phyloP scores from a whole-genome alignment of 2,888 invertebrate species.

The Drymonia ruficornis region DNA sequence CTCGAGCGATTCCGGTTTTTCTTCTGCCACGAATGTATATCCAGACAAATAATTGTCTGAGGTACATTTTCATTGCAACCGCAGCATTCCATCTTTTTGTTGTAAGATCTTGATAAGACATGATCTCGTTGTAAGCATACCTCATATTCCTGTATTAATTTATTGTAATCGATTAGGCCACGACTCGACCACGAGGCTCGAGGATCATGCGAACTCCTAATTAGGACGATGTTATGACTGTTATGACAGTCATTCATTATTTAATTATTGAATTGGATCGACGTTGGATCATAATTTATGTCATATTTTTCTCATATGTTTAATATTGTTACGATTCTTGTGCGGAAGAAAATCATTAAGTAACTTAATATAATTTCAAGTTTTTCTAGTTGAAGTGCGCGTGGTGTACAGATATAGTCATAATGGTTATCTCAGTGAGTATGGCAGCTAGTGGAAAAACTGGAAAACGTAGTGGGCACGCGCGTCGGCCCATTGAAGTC shows the following conservation, averaged over 20 bases:
- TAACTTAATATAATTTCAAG: constrained; percentile 29
- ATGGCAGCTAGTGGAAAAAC: constrained; percentile 50
- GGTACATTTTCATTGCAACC: constrained; percentile 64
- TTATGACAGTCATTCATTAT: constrained; percentile 60
- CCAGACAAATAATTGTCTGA: constrained; percentile 64
- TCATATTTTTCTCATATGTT: constrained; percentile 60
- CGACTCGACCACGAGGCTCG: too few relatives aligned
- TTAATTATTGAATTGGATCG: constrained; percentile 54
- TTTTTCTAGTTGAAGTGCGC: constrained; percentile 34
- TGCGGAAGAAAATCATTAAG: constrained; percentile 42
- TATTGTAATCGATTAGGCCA: constrained; percentile 67
- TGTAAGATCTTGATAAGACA: constrained; percentile 48
- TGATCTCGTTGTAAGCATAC: constrained; percentile 45
- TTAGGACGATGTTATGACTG: constrained; percentile 42
- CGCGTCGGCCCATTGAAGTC: constrained; percentile 61
- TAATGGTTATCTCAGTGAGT: constrained; percentile 29
- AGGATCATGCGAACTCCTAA: constrained; percentile 51
- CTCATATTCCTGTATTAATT: constrained; percentile 62
- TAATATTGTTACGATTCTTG: constrained; percentile 34
- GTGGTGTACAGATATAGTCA: constrained; percentile 37
- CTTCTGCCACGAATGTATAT: constrained; percentile 57
- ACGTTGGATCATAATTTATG: constrained; percentile 59
- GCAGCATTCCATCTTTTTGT: constrained; percentile 66
- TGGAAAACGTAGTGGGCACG: constrained; percentile 55
- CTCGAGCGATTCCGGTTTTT: constrained; percentile 70